Evolutionary conservation across 2,797 vertebrate genomes (phyloP), one percentile per base, ranked within the genome.

Genomic region (Limnodromus scolopaceus): DNA sequence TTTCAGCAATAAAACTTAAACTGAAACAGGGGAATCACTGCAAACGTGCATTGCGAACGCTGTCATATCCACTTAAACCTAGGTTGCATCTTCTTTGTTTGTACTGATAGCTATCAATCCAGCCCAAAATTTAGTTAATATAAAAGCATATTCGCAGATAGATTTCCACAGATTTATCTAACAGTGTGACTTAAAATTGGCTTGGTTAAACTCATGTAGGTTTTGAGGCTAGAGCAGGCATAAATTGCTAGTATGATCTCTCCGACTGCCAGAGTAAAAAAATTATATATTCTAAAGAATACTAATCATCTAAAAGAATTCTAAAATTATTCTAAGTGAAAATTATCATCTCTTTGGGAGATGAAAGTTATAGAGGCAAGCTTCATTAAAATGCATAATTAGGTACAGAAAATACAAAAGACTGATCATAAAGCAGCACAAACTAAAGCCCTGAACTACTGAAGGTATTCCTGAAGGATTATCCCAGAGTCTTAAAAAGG

Each of bases 261-360:
- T 80, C 86, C 3, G 9, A 85, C 64, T 85, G 88, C 45, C 68
- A 87, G 77, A 48, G 66, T 60, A 95, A 84, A 92, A 96, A 91
- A 94, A 94, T 53, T 85, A 91, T 60, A 70, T 87, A 89, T 96
- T 95, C 93, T 80, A 83, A 97, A 93, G 94, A 94, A 81, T 83
- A 95, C 64, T 87, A 96, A 96, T 96, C 81, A 94, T 89, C 84
- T 89, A 66, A 87, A 96, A 95, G 86, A 92, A 95, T 96, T 94
- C 89, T 74, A 95, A 87, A 96, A 96, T 97, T 97, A 96, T 96
- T 96, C 94, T 96, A 95, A 96, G 93, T 91, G 86, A 96, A 97
- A 96, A 96, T 97, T 96, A 97, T 96, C 81, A 77, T 94, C 88
- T 96, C 96, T 91, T 82, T 90, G 94, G 94, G 95, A 96, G 76